Evolutionary conservation across 2,113 vertebrate genomes (phyloP).

Genomic region (Electrona antarctica): DNA sequence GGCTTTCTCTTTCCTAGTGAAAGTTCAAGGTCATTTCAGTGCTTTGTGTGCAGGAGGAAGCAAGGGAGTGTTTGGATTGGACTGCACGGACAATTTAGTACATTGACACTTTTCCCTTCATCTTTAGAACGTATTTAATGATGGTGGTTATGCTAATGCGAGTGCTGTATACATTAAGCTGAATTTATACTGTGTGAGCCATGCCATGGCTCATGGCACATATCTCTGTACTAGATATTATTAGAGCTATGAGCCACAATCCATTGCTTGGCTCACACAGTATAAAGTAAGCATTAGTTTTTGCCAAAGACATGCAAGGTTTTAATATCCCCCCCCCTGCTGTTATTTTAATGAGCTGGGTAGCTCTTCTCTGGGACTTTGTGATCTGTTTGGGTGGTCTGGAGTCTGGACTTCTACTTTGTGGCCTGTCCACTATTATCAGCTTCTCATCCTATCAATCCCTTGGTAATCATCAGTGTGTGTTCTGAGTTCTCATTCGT

Average conservation of each 20-base stretch:
- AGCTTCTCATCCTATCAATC: slow-evolving; percentile 25
- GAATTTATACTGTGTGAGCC: no score
- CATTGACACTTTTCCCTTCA: not conserved
- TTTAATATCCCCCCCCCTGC: slow-evolving; percentile 14
- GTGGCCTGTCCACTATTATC: slow-evolving; percentile 44
- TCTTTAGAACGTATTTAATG: not conserved
- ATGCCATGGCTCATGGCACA: no score
- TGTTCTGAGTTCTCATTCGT: not conserved
- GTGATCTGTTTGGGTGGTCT: slow-evolving; percentile 73
- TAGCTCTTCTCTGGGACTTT: slow-evolving; percentile 32
- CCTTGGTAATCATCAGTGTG: not conserved
- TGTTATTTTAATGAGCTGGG: slow-evolving; percentile 40
- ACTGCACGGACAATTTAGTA: not conserved
- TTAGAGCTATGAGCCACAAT: no score
- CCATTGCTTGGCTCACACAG: no score
- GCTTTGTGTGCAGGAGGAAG: not conserved
- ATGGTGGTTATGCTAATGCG: not conserved
- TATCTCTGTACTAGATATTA: no score
- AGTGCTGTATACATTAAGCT: not conserved
- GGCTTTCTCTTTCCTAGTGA: slow-evolving; percentile 18
- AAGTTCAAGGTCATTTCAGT: slow-evolving; percentile 21
- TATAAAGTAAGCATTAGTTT: not conserved
- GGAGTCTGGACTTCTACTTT: slow-evolving; percentile 13
- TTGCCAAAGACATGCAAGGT: not conserved
- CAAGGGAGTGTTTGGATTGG: not conserved